These are phyloP conservation scores for Lethocerus indicus DNA, from an alignment of 1,140 invertebrate species.

Conservation along the genomic window DNA sequence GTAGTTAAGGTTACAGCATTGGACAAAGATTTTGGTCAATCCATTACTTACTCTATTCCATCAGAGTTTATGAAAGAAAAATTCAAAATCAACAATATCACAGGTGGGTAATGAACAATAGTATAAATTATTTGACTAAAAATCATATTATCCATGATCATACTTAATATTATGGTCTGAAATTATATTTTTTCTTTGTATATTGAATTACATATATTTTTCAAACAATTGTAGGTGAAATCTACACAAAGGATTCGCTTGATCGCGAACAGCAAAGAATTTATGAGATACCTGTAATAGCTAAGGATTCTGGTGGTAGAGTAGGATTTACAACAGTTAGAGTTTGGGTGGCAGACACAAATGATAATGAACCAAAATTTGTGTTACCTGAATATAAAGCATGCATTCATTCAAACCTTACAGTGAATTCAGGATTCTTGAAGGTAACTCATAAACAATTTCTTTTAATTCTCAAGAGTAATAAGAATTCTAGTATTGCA, in stretches of 20 bases:
- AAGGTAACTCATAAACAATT: slow-evolving; percentile 29
- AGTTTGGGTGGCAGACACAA: slow-evolving; percentile 64
- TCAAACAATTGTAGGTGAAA: slow-evolving; percentile 38
- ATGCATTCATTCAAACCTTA: slow-evolving; percentile 43
- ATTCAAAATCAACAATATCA: slow-evolving; percentile 60
- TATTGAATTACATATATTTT: not conserved
- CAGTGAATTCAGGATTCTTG: slow-evolving; percentile 42
- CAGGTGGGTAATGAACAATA: slow-evolving; percentile 25
- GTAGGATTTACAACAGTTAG: slow-evolving; percentile 61
- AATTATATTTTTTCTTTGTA: not conserved
- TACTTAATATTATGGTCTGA: not conserved
- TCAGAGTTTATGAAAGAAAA: slow-evolving; percentile 56
- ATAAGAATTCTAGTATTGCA: too few species aligned
- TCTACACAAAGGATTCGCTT: slow-evolving; percentile 53
- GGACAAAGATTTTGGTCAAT: slow-evolving; percentile 66
- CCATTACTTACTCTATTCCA: slow-evolving; percentile 61
- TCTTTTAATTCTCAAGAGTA: not conserved
- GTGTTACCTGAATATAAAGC: slow-evolving; percentile 61
- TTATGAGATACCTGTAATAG: slow-evolving; percentile 66
- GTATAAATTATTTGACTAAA: too few species aligned
- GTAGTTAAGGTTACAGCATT: slow-evolving; percentile 56
- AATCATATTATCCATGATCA: too few species aligned
- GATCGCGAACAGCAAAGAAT: slow-evolving; percentile 59
- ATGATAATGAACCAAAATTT: slow-evolving; percentile 77
- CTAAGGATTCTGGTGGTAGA: slow-evolving; percentile 69